Evolutionary conservation across 1,140 invertebrate species (phyloP), one percentile per base, ranked within the genome.

Genomic region (Bicyclus anynana): DNA sequence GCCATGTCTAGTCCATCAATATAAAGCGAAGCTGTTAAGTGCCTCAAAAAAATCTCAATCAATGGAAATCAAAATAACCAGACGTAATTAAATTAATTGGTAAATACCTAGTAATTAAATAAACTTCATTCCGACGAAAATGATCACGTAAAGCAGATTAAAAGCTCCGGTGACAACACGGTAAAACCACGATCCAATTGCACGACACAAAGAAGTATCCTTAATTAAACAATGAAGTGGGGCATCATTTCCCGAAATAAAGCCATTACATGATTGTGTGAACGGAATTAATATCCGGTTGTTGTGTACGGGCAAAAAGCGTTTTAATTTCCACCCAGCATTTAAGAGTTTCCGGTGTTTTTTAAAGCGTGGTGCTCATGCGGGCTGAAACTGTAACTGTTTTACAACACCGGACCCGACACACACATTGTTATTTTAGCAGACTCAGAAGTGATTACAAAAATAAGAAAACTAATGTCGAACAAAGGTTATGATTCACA

Each of bases 241-340:
- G 35, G 42, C 51, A 53, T 59, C 21, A 59, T 53, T 67, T 67
- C 61, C 53, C 37, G 29, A 60, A 62, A 70, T 62, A 52, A 62
- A 68, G 35, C 61, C 58, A 67, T 69, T 66, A 69, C 49, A 53
- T 62, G 64, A 71, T 69, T 65, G 70, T 72, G 52, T 65, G 58
- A 57, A 65, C 68, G 42, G 55, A 62, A 72, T 74, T 74, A 69
- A 78, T 78, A 65, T 78, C 71, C 69, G 72, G 47, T 62, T 29
- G 49, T 51, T 54, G 57, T 57, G 57, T 58, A 53, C 16, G 46
- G 44, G 50, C 50, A 55, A 57, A 75, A 69, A 55, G 57, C 47
- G 57, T 67, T 72, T 67, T 66, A 66, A 70, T 72, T 72, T 61
- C 56, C 55, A 51, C 54, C 44, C 46, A 42, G 53, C 35, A 47